Conservation (phyloP, 2,888 invertebrate species). For the Catotricha subobsoleta region DNA sequence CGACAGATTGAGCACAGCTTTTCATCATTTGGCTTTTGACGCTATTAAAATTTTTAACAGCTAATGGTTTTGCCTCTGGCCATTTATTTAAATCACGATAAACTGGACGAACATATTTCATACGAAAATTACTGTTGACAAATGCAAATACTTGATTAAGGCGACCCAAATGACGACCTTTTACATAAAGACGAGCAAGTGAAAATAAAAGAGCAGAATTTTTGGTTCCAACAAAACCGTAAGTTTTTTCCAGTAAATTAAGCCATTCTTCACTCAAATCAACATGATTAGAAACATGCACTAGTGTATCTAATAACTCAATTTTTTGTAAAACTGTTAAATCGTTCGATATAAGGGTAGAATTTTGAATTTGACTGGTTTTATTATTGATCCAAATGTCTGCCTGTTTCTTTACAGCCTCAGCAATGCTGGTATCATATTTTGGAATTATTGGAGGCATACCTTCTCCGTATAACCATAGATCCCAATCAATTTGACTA, state of each 20-base stretch:
- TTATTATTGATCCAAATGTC: conserved; percentile 36
- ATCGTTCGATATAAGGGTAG: conserved; percentile 32
- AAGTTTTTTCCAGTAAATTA: conserved; percentile 38
- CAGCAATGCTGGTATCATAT: conserved; percentile 47
- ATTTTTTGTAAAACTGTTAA: conserved; percentile 47
- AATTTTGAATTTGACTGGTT: conserved; percentile 29
- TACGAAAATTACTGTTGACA: conserved; percentile 67
- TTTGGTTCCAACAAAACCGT: conserved; percentile 41
- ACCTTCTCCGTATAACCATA: conserved; percentile 65
- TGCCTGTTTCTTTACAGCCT: conserved; percentile 39
- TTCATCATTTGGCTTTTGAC: conserved; percentile 69
- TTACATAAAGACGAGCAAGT: conserved; percentile 63
- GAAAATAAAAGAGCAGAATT: conserved; percentile 68
- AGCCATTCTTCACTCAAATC: conserved; percentile 37
- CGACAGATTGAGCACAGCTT: conserved; percentile 52
- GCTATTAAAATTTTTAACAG: conserved; percentile 52
- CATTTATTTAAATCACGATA: conserved; percentile 70
- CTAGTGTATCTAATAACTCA: conserved; percentile 49
- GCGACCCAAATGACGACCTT: conserved; percentile 46
- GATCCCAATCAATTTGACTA: conserved; percentile 58
- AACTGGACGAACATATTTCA: conserved; percentile 80
- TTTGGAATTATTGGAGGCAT: conserved; percentile 77
- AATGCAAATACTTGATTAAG: conserved; percentile 53
- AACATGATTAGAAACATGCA: conserved; percentile 31
- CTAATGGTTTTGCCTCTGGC: conserved; percentile 47